Percentiles rank a stretch among this genome's conserved stretches.
phyloP scores from a whole-genome alignment of 2,888 invertebrate species.

The Drosophila melanosoma region DNA sequence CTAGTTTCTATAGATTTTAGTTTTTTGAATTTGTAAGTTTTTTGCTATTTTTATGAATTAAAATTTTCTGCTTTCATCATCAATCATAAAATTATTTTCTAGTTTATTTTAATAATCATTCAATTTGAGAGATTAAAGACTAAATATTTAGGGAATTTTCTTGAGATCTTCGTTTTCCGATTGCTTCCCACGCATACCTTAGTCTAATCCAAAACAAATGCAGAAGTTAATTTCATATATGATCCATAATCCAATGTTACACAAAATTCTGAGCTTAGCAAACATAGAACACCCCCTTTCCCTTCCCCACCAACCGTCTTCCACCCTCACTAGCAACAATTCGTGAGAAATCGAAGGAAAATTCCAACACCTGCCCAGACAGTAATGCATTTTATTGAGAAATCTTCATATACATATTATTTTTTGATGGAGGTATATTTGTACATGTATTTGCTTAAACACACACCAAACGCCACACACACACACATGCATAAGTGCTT shows the following conservation, averaged over 20 bases:
- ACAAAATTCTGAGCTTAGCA: slow-evolving; percentile 44
- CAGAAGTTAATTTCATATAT: slow-evolving; percentile 65
- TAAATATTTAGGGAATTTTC: not conserved
- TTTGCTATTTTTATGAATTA: not conserved
- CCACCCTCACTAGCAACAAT: not conserved
- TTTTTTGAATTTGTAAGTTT: not conserved
- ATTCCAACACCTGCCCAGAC: slow-evolving; percentile 56
- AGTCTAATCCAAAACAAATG: slow-evolving; percentile 38
- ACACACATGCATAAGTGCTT: slow-evolving; percentile 57
- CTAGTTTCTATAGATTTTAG: not conserved
- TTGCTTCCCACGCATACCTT: slow-evolving; percentile 56
- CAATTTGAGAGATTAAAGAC: not conserved
- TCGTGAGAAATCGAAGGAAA: slow-evolving; percentile 39
- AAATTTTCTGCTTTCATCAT: not conserved
- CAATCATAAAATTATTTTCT: slow-evolving; percentile 8
- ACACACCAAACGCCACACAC: not conserved
- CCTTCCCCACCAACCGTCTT: accelerated
- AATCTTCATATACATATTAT: slow-evolving; percentile 33
- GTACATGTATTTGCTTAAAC: slow-evolving; percentile 13
- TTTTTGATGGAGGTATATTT: slow-evolving; percentile 17
- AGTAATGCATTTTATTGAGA: slow-evolving; percentile 57
- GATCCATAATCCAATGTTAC: slow-evolving; percentile 64
- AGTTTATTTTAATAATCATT: slow-evolving; percentile 8
- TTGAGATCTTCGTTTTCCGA: not conserved
- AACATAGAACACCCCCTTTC: slow-evolving; percentile 16